These are phyloP conservation scores for Xanthia togata DNA, from an alignment of 2,888 invertebrate genomes.

Conservation along the genomic window DNA sequence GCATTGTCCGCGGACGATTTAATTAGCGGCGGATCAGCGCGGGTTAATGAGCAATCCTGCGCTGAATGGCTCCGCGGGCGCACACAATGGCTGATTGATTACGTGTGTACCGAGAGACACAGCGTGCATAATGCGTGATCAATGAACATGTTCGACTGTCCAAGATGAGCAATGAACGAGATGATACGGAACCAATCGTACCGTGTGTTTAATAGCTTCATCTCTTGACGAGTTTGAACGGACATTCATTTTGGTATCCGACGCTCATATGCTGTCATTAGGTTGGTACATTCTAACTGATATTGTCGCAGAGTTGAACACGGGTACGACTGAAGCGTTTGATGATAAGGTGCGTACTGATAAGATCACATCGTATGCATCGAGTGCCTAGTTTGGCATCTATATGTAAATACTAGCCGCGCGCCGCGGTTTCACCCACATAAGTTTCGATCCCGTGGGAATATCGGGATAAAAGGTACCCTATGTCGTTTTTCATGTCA, in stretches of 20 bases:
- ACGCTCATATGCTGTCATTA: background rate
- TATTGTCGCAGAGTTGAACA: background rate
- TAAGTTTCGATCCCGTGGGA: too few species aligned
- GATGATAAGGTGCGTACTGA: background rate
- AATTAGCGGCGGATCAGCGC: conserved; percentile 60
- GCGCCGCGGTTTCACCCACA: too few species aligned
- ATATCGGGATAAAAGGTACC: too few species aligned
- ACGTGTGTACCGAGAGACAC: conserved; percentile 41
- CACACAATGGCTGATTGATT: conserved; percentile 66
- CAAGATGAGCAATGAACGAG: conserved; percentile 12
- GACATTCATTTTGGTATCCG: background rate
- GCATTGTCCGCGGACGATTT: conserved; percentile 62
- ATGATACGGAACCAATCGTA: conserved; percentile 31
- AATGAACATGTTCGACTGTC: conserved; percentile 35
- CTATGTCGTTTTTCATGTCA: too few species aligned
- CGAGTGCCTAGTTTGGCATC: too few species aligned
- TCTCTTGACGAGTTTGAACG: background rate
- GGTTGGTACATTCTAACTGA: background rate
- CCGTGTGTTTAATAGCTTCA: conserved; percentile 15
- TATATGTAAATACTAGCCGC: too few species aligned
- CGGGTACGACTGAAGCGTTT: background rate
- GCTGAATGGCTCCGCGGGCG: conserved; percentile 57
- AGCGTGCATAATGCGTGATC: conserved; percentile 43
- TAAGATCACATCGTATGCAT: background rate
- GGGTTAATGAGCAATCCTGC: conserved; percentile 64